Base-by-base conservation (phyloP, 2,113 vertebrate genomes). In the Gasterosteus aculeatus region DNA sequence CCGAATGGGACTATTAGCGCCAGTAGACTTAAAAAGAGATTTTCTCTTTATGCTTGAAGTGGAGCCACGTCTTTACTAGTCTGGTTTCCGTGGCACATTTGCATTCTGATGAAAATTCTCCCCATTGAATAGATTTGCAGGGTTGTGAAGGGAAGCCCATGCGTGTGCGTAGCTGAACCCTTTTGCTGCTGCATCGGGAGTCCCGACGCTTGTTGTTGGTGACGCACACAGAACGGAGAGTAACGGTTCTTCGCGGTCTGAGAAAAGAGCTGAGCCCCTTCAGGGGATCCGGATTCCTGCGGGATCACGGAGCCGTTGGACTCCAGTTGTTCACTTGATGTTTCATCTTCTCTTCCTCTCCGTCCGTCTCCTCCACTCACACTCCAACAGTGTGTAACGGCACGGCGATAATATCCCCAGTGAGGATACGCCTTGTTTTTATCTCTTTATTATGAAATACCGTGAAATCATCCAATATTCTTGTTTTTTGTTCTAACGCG, bases 201-300 rank as follows among this genome's bases (percentile, higher is more conserved):
- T 64, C 54, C 47, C 26, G 7, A 5, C 64, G 47, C 14, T 61
- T n/a, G 73, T 53, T 78, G 44, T 68, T n/a, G 14, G 57, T 39
- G 10, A 33, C 62, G 49, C 64, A 59, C 35, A 79, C 53, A 80
- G 47, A 75, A 66, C 70, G 77, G 58, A 83, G 72, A 69, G 46
- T 71, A 81, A 77, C 61, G 12, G 61, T 49, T 81, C 87, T 78
- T 12, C 29, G 85, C 18, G 16, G 22, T 86, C 74, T 83, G 60
- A 87, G 70, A 84, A 88, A 66, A 42, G 19, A 66, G 60, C 68
- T 75, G 54, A 59, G 58, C 74, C 80, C 85, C 22, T 58, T 90
- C 59, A 80, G 85, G 75, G 89, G 64, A 88, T 88, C 88, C 69
- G 39, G 61, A 87, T 67, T 84, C 86, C 86, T 72, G 33, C 42